Conservation (phyloP, 1,140 invertebrate genomes). For the Caenorhabditis inopinata region DNA sequence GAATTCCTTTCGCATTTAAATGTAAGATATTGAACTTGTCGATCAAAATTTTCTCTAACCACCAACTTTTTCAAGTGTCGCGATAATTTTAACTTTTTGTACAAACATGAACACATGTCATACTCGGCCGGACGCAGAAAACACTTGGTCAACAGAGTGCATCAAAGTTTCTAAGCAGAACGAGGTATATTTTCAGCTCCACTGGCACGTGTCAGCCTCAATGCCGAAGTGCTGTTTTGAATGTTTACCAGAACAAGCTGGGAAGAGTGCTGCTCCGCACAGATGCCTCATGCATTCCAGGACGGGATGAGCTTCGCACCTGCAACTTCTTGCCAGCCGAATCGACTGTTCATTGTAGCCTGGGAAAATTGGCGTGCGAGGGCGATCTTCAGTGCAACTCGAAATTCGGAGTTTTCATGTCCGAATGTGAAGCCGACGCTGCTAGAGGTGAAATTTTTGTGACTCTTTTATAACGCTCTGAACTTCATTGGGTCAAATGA, state of each 20-base stretch:
- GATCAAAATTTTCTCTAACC: no score
- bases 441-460: background rate
- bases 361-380: conserved; percentile 41
- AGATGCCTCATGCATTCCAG: conserved; percentile 42
- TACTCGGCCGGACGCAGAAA: no score
- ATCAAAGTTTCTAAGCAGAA: background rate
- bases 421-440: conserved; percentile 41
- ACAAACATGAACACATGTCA: no score
- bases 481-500: no score
- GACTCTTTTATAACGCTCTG: background rate
- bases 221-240: conserved; percentile 41
- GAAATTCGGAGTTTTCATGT: conserved; percentile 36
- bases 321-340: conserved; percentile 44
- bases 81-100: no score
- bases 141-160: no score
- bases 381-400: conserved; percentile 45
- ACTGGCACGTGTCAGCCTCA: conserved; percentile 44
- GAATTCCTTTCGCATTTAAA: no score
- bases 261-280: conserved; percentile 31
- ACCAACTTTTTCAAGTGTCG: no score
- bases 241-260: conserved; percentile 45
- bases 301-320: conserved; percentile 33
- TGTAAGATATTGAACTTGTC: no score
- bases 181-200: conserved; percentile 34
- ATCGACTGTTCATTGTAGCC: conserved; percentile 30